Conservation (phyloP, 2,113 vertebrate genomes). For the Petrocephalus zakoni region DNA sequence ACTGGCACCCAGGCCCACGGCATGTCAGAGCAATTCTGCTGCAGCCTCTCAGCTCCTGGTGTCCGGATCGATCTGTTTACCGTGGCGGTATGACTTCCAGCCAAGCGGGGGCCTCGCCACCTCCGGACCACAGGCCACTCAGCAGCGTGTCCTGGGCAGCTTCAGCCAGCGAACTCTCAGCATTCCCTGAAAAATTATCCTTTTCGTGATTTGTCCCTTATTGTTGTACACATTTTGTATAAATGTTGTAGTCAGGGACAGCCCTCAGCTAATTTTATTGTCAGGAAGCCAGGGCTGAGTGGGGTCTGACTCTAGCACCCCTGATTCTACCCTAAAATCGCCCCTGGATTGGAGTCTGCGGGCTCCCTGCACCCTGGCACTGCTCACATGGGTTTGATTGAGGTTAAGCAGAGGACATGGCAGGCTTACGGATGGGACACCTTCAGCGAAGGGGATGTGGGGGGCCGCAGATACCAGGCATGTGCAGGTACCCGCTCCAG, state of each 20-base stretch:
- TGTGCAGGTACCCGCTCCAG: not conserved
- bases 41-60: not conserved
- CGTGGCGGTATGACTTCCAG: not conserved
- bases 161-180: not conserved
- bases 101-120: not conserved
- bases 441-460: not conserved
- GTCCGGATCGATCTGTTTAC: not conserved
- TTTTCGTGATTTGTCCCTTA: not conserved
- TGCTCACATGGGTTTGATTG: too few species aligned
- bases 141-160: not conserved
- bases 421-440: not conserved
- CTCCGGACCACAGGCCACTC: not conserved
- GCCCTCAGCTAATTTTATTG: too few species aligned
- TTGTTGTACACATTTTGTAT: not conserved
- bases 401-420: not conserved
- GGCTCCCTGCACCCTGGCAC: not conserved
- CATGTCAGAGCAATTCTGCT: constrained; percentile 14
- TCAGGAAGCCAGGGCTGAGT: not conserved
- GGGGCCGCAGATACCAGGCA: not conserved
- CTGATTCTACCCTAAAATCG: not conserved
- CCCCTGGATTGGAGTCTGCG: not conserved
- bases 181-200: not conserved
- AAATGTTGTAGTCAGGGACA: not conserved
- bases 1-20: constrained; percentile 16
- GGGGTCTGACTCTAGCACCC: not conserved